These are phyloP conservation scores for Aptenodytes forsteri DNA, from an alignment of 2,113 vertebrate genomes.

Conservation along the genomic window DNA sequence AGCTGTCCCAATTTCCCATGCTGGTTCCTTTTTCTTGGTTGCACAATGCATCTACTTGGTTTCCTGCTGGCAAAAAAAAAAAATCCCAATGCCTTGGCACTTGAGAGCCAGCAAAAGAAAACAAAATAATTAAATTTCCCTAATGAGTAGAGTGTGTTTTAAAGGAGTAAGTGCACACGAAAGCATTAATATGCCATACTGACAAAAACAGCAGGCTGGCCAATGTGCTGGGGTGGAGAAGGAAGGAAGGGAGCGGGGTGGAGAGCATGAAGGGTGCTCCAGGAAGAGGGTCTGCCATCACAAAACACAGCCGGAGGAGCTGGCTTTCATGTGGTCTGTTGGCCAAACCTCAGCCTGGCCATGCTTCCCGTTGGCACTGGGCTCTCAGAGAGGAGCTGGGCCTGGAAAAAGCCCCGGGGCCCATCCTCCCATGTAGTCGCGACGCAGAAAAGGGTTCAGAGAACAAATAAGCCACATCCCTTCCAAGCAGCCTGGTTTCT, in stretches of 20 bases:
- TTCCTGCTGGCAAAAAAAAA: neutral
- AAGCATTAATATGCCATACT: neutral
- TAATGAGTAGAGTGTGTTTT: neutral
- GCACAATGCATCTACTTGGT: neutral
- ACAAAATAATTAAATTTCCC: neutral
- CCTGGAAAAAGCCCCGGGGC: neutral
- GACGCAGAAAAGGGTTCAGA: fast-evolving
- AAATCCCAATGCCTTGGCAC: neutral
- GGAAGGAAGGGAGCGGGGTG: neutral
- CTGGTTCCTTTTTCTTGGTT: neutral
- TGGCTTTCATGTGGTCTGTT: fast-evolving
- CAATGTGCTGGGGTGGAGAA: neutral
- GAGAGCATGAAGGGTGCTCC: neutral
- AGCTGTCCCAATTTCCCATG: neutral
- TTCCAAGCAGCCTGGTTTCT: neutral
- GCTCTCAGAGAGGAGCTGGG: neutral
- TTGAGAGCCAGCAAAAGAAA: neutral
- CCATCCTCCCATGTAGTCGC: neutral
- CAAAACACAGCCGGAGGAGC: neutral
- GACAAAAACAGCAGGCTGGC: neutral
- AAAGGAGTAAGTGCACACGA: neutral
- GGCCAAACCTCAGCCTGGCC: neutral
- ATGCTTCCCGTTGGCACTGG: neutral
- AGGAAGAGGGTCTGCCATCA: neutral
- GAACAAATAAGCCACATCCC: neutral